phyloP scores from a whole-genome alignment of 2,888 invertebrate species.

The Rhopalosiphum nymphaeae region DNA sequence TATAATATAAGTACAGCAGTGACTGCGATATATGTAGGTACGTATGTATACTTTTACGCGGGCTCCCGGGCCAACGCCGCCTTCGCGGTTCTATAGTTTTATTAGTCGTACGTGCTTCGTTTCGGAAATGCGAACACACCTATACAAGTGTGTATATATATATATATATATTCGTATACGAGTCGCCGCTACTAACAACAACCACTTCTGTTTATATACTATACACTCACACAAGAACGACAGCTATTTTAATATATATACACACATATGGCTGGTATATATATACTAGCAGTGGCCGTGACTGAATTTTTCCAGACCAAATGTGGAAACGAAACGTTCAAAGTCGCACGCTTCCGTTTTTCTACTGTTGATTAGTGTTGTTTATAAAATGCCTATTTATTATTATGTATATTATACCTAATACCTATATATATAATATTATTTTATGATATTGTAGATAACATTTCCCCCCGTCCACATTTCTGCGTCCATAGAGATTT shows the following conservation, averaged over 20 bases:
- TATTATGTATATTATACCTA: too few species aligned
- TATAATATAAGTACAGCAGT: neutral
- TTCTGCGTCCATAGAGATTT: neutral
- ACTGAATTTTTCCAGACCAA: neutral
- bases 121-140: slow-evolving; percentile 18
- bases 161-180: neutral
- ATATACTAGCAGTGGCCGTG: neutral
- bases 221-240: neutral
- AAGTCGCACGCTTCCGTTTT: neutral
- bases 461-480: neutral
- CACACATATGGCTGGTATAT: neutral
- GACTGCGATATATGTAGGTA: neutral
- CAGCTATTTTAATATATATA: neutral
- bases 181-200: neutral
- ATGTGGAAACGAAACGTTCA: neutral
- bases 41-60: neutral
- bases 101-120: slow-evolving; percentile 49
- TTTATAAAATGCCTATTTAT: too few species aligned
- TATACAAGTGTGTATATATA: neutral
- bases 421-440: too few species aligned
- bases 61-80: neutral
- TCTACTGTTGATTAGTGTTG: neutral
- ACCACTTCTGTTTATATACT: neutral
- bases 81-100: slow-evolving; percentile 41
- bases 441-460: neutral